Evolutionary conservation across 2,888 invertebrate species (phyloP).

Genomic region (Epirrhoe alternata): DNA sequence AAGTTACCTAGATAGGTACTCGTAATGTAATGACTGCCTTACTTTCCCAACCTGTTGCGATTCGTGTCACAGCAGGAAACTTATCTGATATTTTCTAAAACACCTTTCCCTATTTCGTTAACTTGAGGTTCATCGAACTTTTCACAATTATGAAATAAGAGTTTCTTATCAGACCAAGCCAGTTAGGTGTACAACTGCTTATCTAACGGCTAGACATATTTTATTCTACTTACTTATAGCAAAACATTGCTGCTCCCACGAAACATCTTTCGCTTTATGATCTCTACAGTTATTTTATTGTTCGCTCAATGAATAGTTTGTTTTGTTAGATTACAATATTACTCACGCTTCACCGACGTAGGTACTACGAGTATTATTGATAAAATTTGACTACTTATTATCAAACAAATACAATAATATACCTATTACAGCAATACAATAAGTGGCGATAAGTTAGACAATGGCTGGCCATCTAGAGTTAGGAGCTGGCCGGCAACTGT

Average conservation of each 20-base stretch:
- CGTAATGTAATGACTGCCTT: constrained; percentile 26
- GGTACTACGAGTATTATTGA: constrained; percentile 42
- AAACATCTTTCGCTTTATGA: constrained; percentile 12
- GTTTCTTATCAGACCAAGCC: constrained; percentile 70
- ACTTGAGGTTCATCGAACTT: constrained; percentile 80
- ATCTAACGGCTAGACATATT: constrained; percentile 59
- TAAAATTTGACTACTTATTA: constrained; percentile 32
- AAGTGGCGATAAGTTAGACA: constrained; percentile 31
- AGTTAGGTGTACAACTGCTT: constrained; percentile 54
- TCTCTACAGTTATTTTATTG: constrained; percentile 23
- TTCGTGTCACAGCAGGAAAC: constrained; percentile 52
- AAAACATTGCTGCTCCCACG: constrained; percentile 13
- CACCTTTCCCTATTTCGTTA: constrained; percentile 71
- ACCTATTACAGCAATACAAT: constrained; percentile 9
- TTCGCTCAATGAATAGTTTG: constrained; percentile 43
- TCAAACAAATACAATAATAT: constrained; percentile 25
- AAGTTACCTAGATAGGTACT: constrained; percentile 7
- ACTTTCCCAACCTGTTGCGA: constrained; percentile 45
- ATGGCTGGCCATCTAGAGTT: constrained; percentile 32
- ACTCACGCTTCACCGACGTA: constrained; percentile 25
- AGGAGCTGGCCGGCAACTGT: constrained; percentile 36
- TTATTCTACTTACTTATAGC: constrained; percentile 20
- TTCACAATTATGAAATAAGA: constrained; percentile 47
- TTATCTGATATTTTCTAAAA: constrained; percentile 55
- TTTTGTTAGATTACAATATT: constrained; percentile 44